phyloP scores from a whole-genome alignment of 1,140 invertebrate genomes.

The Bombyx mori region ASM3026992v2 NC_085115.1:8311501-8312000 shows the following conservation, averaged over 20 bases:
- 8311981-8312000: too few species aligned
- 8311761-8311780: background rate
- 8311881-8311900: too few species aligned
- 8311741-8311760: conserved; percentile 6
- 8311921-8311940: too few species aligned
- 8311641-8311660: conserved; percentile 61
- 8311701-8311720: conserved; percentile 33
- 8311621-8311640: conserved; percentile 56
- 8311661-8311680: conserved; percentile 47
- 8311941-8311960: too few species aligned
- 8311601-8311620: conserved; percentile 58
- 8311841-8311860: too few species aligned
- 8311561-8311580: conserved; percentile 48
- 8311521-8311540: conserved; percentile 12
- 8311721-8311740: conserved; percentile 21
- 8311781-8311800: background rate
- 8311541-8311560: conserved; percentile 25
- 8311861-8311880: too few species aligned
- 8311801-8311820: too few species aligned
- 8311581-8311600: conserved; percentile 64
- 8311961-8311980: too few species aligned
- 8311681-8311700: conserved; percentile 36
- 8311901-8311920: too few species aligned
- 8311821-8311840: too few species aligned
- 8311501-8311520: conserved; percentile 3